These are phyloP conservation scores for Ellobium chinense DNA, from an alignment of 2,888 invertebrate species.

Conservation along the genomic window DNA sequence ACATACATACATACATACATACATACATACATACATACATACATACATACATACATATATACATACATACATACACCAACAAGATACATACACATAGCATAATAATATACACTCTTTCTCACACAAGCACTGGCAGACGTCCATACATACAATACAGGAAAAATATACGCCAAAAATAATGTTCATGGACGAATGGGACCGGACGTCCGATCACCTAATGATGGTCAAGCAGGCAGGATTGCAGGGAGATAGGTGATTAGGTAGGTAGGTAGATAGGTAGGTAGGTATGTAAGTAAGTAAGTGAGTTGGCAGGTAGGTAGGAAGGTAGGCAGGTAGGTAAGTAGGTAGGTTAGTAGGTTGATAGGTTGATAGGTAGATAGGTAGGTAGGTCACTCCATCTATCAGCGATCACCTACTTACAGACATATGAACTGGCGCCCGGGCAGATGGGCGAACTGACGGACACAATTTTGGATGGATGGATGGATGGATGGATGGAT, in stretches of 20 bases:
- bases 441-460: background rate
- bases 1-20: constrained; percentile 1
- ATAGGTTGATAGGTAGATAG: background rate
- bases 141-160: too few species aligned
- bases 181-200: background rate
- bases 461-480: background rate
- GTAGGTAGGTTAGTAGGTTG: background rate
- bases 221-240: background rate
- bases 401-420: background rate
- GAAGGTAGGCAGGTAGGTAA: background rate
- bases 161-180: too few species aligned
- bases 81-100: too few species aligned
- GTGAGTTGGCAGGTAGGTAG: background rate
- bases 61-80: background rate
- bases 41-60: background rate
- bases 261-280: background rate
- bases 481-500: background rate
- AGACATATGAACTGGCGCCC: background rate
- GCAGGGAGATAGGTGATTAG: background rate
- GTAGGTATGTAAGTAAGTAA: background rate
- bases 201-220: background rate
- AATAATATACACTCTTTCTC: too few species aligned
- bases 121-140: too few species aligned
- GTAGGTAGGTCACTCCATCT: background rate
- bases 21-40: background rate